phyloP scores from a whole-genome alignment of 2,888 invertebrate species.

The Oxystoma pomonae region DNA sequence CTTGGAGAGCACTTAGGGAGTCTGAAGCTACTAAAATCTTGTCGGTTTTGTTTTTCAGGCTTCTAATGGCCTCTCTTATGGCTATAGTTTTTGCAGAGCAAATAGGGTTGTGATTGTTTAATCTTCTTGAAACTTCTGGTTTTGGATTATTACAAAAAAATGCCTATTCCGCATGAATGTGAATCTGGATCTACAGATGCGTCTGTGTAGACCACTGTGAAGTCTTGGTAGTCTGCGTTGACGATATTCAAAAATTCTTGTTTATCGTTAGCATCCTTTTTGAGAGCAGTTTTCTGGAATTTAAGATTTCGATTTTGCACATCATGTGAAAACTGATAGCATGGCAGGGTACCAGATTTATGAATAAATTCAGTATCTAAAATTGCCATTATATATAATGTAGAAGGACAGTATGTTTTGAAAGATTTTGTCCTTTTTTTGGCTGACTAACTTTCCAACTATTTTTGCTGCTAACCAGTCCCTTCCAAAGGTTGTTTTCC shows the following conservation, averaged over 20 bases:
- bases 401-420: neutral
- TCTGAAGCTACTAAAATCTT: neutral
- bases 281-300: neutral
- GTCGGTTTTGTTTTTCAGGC: neutral
- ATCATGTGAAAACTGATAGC: neutral
- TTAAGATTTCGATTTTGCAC: neutral
- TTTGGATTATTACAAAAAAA: neutral
- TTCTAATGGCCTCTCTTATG: slow-evolving; percentile 2
- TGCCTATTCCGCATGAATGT: neutral
- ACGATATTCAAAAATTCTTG: neutral
- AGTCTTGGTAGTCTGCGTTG: neutral
- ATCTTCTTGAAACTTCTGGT: neutral
- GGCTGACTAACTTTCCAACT: neutral
- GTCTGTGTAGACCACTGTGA: neutral
- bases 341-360: neutral
- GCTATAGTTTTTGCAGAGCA: neutral
- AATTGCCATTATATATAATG: neutral
- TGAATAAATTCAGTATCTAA: neutral
- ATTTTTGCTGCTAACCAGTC: slow-evolving; percentile 3
- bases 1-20: neutral
- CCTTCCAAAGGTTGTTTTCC: neutral
- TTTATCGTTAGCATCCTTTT: neutral
- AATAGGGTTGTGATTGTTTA: neutral
- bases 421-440: neutral
- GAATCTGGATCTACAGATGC: neutral